Evolutionary conservation across 2,113 vertebrate species (phyloP), one percentile per base, ranked within the genome.

Genomic region (Silurus asotus): DNA sequence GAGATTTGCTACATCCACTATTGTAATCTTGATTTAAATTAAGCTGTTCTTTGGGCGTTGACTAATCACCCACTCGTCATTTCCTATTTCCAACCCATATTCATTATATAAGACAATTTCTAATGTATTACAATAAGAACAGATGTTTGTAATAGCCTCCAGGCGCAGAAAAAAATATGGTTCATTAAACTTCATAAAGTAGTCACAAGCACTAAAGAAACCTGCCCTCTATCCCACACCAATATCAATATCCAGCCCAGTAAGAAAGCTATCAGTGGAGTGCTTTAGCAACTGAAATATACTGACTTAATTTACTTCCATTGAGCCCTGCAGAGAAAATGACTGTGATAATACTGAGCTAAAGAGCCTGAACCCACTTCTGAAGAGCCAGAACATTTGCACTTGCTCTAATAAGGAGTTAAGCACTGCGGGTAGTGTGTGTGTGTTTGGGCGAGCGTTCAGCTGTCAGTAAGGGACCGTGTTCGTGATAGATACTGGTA

Each of bases 371-470:
- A 81, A 84, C 69, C 37, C 28, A 81, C 76, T 77, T 69, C 51
- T 72, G 37, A 45, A 84, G 59, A 77, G 83, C 64, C 53, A 56
- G 77, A 84, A 70, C 65, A 83, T 49, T 86, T 79, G 61, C 67
- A 20, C 69, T 59, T 51, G 15, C 65, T 75, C 17, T 87, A 89
- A 89, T 87, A 84, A 88, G 84, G 58, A 83, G 37, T 61, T 75
- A 69, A 69, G 75, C 84, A 74, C 64, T 49, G 58, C 53, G 75
- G 37, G 28, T 80, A 61, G 56, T 61, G 56, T 79, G 37, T 37
- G 37, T 37, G 28, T 45, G 77, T 80, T 79, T 82, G 78, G 72
- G 70, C 70, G 14, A 70, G 58, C 48, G 8, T 51, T 48, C 69
- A 87, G 51, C 74, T 84, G 81, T 79, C 77, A 80, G 83, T 81